Base-by-base conservation (phyloP, 2,888 invertebrate genomes). In the Coremacera marginata region DNA sequence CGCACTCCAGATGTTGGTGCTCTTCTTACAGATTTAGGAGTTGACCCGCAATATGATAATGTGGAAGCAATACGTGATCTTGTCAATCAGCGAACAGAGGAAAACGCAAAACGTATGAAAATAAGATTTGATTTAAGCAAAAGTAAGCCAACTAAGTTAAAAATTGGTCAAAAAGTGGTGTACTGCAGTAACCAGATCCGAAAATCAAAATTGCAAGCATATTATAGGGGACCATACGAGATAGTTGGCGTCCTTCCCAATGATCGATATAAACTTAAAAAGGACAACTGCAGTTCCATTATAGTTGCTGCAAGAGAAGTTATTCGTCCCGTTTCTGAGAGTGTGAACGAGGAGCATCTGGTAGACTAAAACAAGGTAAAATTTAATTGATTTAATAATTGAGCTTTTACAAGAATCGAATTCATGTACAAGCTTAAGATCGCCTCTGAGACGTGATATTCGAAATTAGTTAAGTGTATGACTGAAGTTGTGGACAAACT, bases 101-200 rank as follows among this genome's bases (percentile, higher is more conserved):
- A 73, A 76, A 79, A 77, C 62, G 70, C 77, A 9, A 65, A 22
- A 63, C 70, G 70, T n/a, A 77, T 78, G 73, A 78, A 78, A 73
- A 49, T 55, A 11, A 49, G 78, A 68, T 80, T 80, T 67, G 77
- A 77, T 60, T 44, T 16, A 25, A 60, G 57, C 16, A 78, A 80
- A 77, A 76, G 73, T 22, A 78, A 77, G 67, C 75, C 80, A 72
- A 80, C 25, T 8, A 19, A 14, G n/a, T 77, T 78, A 25, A 16
- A 75, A 8, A 80, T 80, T n/a, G 73, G 80, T 7, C 49, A 71
- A 22, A 68, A 70, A 37, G 78, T 78, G 19, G 77, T 74, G 14
- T 79, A 78, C n/a, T 67, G 57, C 19, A 79, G 78, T 34, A 77
- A 80, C n/a, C 76, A 78, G 67, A 77, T 78, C 34, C 77, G 65